Conservation (phyloP, 2,113 vertebrate genomes). For the Ailurus styani region DNA sequence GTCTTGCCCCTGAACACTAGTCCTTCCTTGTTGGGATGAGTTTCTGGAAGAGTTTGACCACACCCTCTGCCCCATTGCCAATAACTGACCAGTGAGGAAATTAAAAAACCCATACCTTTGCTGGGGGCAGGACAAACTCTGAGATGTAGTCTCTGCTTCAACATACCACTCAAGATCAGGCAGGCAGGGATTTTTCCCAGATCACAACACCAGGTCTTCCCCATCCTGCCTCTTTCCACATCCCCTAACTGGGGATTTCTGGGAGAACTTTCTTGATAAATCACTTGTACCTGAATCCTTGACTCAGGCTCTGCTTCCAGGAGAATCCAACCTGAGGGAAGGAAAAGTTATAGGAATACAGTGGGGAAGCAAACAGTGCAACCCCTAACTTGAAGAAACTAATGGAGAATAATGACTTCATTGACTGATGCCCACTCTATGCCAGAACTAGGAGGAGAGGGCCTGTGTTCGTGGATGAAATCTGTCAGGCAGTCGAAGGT, state of each 20-base stretch:
- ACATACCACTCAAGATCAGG: accelerated
- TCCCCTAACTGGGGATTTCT: neutral
- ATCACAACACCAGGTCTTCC: no score
- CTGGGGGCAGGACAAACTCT: neutral
- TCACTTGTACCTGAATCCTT: neutral
- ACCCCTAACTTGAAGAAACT: neutral
- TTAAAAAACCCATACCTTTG: neutral
- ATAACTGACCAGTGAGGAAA: accelerated
- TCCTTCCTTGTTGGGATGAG: neutral
- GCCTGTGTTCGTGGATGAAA: accelerated
- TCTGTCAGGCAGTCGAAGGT: neutral
- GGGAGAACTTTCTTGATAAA: no score
- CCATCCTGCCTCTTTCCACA: neutral
- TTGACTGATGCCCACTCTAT: accelerated
- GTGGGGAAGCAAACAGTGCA: neutral
- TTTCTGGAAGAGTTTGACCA: neutral
- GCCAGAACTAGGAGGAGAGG: neutral
- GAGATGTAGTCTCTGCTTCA: neutral
- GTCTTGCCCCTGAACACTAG: neutral
- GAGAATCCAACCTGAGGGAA: neutral
- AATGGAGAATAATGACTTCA: accelerated
- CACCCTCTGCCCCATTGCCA: neutral
- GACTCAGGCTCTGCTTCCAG: neutral
- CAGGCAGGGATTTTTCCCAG: neutral
- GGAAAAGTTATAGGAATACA: neutral